Percentiles rank a stretch among this genome's conserved stretches.
phyloP scores from a whole-genome alignment of 2,113 vertebrate genomes.

The Tympanuchus pallidicinctus region DNA sequence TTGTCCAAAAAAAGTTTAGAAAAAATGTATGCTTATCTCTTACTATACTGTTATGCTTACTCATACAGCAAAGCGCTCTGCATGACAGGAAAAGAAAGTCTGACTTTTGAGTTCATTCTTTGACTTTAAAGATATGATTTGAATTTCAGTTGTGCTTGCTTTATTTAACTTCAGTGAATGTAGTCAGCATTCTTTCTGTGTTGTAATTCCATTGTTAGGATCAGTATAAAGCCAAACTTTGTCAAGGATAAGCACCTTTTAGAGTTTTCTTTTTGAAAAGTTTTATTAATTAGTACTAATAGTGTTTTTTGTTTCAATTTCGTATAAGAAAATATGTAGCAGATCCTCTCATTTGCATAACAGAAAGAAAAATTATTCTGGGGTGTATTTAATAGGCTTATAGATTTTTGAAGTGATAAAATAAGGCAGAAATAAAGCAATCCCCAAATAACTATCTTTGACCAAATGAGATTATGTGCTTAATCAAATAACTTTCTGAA shows the following conservation, averaged over 20 bases:
- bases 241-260: background rate
- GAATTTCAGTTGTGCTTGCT: background rate
- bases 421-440: background rate
- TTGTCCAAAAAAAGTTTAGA: background rate
- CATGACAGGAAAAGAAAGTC: background rate
- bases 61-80: background rate
- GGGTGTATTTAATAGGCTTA: background rate
- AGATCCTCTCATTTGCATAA: background rate
- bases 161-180: background rate
- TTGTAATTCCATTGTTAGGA: background rate
- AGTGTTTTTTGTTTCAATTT: background rate
- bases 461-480: background rate
- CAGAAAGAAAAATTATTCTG: background rate
- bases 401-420: slow-evolving; percentile 18
- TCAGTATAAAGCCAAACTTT: background rate
- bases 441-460: background rate
- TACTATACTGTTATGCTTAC: background rate
- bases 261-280: background rate
- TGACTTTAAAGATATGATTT: background rate
- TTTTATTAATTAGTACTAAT: background rate
- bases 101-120: background rate
- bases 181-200: background rate
- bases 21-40: background rate
- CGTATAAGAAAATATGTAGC: background rate
- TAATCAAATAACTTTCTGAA: background rate